Conservation (phyloP, 2,113 vertebrate species). For the Dissostichus mawsoni region DNA sequence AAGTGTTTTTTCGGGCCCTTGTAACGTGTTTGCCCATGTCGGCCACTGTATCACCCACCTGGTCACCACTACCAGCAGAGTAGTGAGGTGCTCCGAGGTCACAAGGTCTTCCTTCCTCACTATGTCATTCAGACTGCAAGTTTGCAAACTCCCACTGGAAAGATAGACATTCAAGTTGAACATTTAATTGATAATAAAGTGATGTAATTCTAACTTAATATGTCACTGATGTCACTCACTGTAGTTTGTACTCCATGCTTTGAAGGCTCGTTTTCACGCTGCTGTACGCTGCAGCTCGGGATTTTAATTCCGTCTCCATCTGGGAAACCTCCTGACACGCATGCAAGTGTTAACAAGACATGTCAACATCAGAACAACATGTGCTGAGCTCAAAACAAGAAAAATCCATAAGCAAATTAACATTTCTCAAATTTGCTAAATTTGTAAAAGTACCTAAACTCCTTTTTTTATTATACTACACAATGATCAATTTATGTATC, state of each 20-base stretch:
- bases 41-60: conserved; percentile 84
- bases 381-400: too few relatives aligned
- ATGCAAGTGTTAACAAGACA: too few relatives aligned
- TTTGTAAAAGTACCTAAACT: too few relatives aligned
- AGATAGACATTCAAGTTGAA: conserved; percentile 13
- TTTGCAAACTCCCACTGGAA: conserved; percentile 89
- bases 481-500: too few relatives aligned
- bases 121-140: conserved; percentile 87
- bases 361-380: too few relatives aligned
- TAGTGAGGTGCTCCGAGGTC: conserved; percentile 94
- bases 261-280: conserved; percentile 88
- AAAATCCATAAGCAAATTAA: too few relatives aligned
- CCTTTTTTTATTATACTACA: too few relatives aligned
- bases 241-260: conserved; percentile 84
- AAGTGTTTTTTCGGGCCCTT: too few relatives aligned
- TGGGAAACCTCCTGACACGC: too few relatives aligned
- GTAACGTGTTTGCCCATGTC: too few relatives aligned
- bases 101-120: conserved; percentile 94
- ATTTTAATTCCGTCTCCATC: too few relatives aligned
- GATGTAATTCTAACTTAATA: not conserved
- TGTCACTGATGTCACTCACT: conserved; percentile 82
- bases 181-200: not conserved
- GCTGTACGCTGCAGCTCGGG: conserved; percentile 84
- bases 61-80: conserved; percentile 91
- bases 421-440: too few relatives aligned